Evolutionary conservation across 1,140 invertebrate genomes (phyloP).

Genomic region (Cryptotermes secundus): DNA sequence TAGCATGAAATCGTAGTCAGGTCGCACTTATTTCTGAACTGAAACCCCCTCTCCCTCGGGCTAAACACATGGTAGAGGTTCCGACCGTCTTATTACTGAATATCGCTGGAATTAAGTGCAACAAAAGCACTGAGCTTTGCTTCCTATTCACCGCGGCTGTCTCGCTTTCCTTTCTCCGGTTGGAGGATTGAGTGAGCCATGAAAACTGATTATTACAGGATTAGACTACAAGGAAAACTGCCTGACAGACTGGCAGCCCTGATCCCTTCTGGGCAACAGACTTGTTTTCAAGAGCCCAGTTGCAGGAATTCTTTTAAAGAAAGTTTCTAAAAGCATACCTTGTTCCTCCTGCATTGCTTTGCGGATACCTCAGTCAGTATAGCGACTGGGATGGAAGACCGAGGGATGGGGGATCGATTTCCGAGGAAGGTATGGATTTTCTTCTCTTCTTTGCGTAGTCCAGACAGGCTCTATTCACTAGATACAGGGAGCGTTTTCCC

Average conservation of each 20-base stretch:
- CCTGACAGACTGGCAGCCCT: background rate
- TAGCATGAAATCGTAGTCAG: too few species aligned
- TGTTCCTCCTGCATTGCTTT: too few species aligned
- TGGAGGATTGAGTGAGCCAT: background rate
- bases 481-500: too few species aligned
- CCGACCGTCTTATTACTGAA: slow-evolving; percentile 16
- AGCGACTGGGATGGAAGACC: too few species aligned
- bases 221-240: background rate
- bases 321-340: too few species aligned
- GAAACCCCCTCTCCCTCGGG: background rate
- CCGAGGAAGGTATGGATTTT: too few species aligned
- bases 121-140: background rate
- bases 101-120: background rate
- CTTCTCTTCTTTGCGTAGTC: too few species aligned
- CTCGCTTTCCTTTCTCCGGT: background rate
- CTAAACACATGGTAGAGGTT: background rate
- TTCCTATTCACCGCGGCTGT: background rate
- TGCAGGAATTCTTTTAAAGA: background rate
- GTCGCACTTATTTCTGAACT: background rate
- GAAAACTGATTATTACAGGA: background rate
- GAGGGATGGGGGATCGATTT: too few species aligned
- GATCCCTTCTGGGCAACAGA: background rate
- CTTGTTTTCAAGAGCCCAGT: background rate
- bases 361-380: too few species aligned
- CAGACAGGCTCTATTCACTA: too few species aligned